Evolutionary conservation across 2,113 vertebrate genomes (phyloP).

Genomic region (Stercorarius parasiticus): DNA sequence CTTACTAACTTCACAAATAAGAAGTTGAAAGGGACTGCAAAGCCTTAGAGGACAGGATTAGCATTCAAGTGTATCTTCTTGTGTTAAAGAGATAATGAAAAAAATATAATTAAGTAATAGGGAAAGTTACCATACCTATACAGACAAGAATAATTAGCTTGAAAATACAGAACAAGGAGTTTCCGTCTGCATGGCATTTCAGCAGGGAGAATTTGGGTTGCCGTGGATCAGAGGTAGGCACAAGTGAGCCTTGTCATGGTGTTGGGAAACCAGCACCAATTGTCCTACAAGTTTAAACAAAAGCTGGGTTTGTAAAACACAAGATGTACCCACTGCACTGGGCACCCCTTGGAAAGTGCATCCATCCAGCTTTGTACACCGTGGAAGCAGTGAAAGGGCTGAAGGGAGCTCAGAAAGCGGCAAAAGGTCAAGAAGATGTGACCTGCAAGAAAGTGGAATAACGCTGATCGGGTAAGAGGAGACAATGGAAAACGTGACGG

Average conservation of each 20-base stretch:
- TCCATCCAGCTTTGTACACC: not conserved
- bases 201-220: not conserved
- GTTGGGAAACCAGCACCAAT: not conserved
- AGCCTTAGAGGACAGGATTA: not conserved
- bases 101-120: not conserved
- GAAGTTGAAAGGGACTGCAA: not conserved
- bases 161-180: not conserved
- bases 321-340: not conserved
- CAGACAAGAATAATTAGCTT: not conserved
- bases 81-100: not conserved
- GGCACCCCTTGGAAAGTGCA: not conserved
- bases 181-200: not conserved
- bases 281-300: not conserved
- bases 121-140: not conserved
- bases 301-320: not conserved
- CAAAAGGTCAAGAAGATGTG: not conserved
- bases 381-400: not conserved
- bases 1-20: not conserved
- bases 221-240: not conserved
- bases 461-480: not conserved
- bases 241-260: not conserved
- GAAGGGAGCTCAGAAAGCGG: not conserved
- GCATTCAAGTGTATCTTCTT: not conserved
- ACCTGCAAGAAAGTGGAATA: not conserved
- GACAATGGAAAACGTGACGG: rapidly evolving